Percentiles rank a stretch among this genome's conserved stretches.
phyloP scores from a whole-genome alignment of 2,888 invertebrate species.

The Chymomyza fuscimana region DNA sequence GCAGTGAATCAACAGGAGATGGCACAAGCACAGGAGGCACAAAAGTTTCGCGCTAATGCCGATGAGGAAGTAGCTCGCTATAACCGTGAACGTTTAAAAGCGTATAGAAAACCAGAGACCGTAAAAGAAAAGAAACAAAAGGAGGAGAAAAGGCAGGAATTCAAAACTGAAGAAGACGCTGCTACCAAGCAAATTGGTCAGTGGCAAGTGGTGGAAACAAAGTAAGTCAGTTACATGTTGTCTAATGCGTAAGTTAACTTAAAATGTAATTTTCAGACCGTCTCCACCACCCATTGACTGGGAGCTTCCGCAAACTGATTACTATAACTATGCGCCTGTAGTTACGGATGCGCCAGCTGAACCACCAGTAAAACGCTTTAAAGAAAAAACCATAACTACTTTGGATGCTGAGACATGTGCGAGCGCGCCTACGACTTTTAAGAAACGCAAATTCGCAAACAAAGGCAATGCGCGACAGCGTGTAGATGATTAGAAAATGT shows the following conservation, averaged over 20 bases:
- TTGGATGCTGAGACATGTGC: slow-evolving; percentile 56
- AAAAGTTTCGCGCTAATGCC: slow-evolving; percentile 79
- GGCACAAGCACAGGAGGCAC: slow-evolving; percentile 80
- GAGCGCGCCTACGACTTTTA: slow-evolving; percentile 69
- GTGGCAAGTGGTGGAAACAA: slow-evolving; percentile 86
- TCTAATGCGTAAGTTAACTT: neutral
- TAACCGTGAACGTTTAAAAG: slow-evolving; percentile 77
- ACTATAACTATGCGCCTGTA: slow-evolving; percentile 62
- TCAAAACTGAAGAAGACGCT: slow-evolving; percentile 81
- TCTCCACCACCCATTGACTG: slow-evolving; percentile 82
- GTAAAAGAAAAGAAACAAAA: slow-evolving; percentile 70
- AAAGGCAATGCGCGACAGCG: slow-evolving; percentile 76
- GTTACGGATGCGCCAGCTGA: slow-evolving; percentile 61
- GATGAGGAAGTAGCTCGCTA: slow-evolving; percentile 80
- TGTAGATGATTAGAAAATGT: slow-evolving; percentile 65
- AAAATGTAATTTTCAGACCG: slow-evolving; percentile 48
- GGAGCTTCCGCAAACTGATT: slow-evolving; percentile 84
- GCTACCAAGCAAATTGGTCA: slow-evolving; percentile 86
- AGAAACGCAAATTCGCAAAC: slow-evolving; percentile 77
- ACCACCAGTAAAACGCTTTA: slow-evolving; percentile 78
- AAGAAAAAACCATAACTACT: slow-evolving; percentile 75
- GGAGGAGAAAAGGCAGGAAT: slow-evolving; percentile 80
- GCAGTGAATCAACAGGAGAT: slow-evolving; percentile 81
- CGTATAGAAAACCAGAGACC: slow-evolving; percentile 68
- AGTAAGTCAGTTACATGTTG: slow-evolving; percentile 79